Percentiles rank a stretch among this genome's conserved stretches.
These are phyloP conservation scores for Mormoops blainvillei DNA, from an alignment of 2,113 vertebrate genomes.

Conservation along the genomic window DNA sequence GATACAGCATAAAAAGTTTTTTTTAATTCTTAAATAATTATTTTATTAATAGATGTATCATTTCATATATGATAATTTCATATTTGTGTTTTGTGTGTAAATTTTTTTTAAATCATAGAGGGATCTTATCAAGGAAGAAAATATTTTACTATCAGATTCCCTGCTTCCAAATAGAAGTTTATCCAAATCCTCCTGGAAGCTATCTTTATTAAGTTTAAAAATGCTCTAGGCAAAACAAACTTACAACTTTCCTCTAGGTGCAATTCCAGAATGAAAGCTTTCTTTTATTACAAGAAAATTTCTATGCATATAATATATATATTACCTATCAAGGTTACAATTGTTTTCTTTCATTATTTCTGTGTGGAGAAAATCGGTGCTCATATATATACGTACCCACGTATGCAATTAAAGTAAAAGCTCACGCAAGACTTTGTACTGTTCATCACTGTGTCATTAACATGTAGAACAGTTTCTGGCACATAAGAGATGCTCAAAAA, in stretches of 20 bases:
- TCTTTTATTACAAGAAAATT: background rate
- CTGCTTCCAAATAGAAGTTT: background rate
- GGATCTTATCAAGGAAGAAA: background rate
- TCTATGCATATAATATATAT: background rate
- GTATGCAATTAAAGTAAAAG: background rate
- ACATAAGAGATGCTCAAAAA: background rate
- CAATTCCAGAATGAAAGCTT: background rate
- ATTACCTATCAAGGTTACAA: background rate
- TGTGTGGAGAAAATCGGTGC: background rate
- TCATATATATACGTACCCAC: background rate
- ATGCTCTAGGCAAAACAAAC: background rate
- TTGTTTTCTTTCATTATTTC: background rate
- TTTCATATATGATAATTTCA: background rate
- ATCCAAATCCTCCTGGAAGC: background rate
- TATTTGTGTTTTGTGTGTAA: background rate
- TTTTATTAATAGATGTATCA: background rate
- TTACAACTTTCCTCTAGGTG: background rate
- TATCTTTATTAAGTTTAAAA: slow-evolving; percentile 23
- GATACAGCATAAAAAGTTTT: background rate
- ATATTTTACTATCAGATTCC: background rate
- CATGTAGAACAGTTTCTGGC: background rate
- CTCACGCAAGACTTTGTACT: background rate
- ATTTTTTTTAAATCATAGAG: background rate
- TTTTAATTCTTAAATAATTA: background rate
- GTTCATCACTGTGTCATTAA: background rate